Conservation (phyloP, 2,888 invertebrate species). For the Pseudococcus longispinus region DNA sequence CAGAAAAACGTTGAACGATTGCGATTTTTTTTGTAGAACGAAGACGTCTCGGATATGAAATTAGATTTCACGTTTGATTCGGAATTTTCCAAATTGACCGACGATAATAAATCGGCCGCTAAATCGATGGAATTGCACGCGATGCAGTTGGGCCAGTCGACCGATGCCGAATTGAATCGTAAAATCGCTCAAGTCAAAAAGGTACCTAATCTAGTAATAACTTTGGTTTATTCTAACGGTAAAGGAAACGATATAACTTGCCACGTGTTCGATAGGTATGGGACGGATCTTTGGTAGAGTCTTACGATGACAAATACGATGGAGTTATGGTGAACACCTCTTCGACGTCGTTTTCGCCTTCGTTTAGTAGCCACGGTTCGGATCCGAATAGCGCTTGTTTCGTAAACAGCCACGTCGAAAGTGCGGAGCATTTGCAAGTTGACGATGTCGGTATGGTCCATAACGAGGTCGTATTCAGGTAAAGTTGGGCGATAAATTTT, state of each 20-base stretch:
- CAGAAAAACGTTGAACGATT: not conserved
- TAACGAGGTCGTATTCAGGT: slow-evolving; percentile 62
- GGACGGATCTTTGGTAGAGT: slow-evolving; percentile 59
- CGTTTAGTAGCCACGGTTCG: slow-evolving; percentile 59
- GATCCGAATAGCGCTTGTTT: slow-evolving; percentile 58
- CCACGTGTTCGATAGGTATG: slow-evolving; percentile 52
- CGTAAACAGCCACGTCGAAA: slow-evolving; percentile 63
- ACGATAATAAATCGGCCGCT: slow-evolving; percentile 66
- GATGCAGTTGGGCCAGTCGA: slow-evolving; percentile 76
- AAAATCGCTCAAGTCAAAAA: slow-evolving; percentile 95
- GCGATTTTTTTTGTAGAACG: slow-evolving; percentile 61
- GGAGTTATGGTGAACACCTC: slow-evolving; percentile 58
- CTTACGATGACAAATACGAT: slow-evolving; percentile 59
- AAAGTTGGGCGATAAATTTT: no score
- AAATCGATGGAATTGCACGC: slow-evolving; percentile 66
- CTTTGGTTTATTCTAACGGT: not conserved
- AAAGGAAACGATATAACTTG: not conserved
- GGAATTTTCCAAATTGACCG: slow-evolving; percentile 77
- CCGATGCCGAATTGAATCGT: slow-evolving; percentile 84
- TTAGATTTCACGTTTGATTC: slow-evolving; percentile 90
- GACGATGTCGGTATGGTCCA: slow-evolving; percentile 65
- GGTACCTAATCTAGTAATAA: slow-evolving; percentile 61
- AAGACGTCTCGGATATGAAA: slow-evolving; percentile 87
- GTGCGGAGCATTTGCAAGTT: slow-evolving; percentile 72
- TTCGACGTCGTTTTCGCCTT: slow-evolving; percentile 60